Base-by-base conservation (phyloP, 2,113 vertebrate genomes). In the Oceanites oceanicus region DNA sequence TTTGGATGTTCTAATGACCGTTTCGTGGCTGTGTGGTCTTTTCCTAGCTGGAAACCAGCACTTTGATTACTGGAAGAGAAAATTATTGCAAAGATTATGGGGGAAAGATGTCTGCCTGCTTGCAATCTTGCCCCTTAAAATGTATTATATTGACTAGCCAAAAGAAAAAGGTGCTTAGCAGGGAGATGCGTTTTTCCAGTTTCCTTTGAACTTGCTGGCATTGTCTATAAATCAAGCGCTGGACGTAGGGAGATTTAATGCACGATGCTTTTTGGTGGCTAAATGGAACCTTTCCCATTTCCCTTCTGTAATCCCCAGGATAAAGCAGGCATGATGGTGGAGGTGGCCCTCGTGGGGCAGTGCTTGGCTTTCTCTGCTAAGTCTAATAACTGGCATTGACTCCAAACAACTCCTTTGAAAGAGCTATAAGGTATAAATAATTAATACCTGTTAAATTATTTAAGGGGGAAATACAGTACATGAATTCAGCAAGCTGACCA, bases 371-470 rank as follows among this genome's bases (percentile, higher is more conserved):
- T n/a, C 49, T 32, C 87, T 95, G 92, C 74, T 91, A 47, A 26
- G 11, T n/a, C 78, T 80, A 62, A 27, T 74, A 74, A 25, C 72
- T 36, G 74, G 66, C 68, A 47, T 25, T 38, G 87, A 20, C 52
- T 92, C 90, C 12, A 8, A 58, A 6, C 89, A 78, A 9, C 86
- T 95, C 77, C 83, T 96, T n/a, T 85, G 53, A 67, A 86, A 86
- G 71, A 90, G 76, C 92, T 86, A 22, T 30, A 29, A 52, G 21
- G 63, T 55, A 40, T 97, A 72, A 97, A 97, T 97, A 94, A 96
- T 96, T 88, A 91, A 97, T 88, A 68, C 25, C 59, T 52, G 59
- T 78, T 97, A 40, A 96, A 97, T 97, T 93, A 96, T 97, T 97
- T 63, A 97, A 19, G 22, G 58, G 91, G 85, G 80, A 83, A 91